Percentiles rank a stretch among this genome's conserved stretches.
These are phyloP conservation scores for Drosophila fungiperda DNA, from an alignment of 2,888 invertebrate species.

Conservation along the genomic window DNA sequence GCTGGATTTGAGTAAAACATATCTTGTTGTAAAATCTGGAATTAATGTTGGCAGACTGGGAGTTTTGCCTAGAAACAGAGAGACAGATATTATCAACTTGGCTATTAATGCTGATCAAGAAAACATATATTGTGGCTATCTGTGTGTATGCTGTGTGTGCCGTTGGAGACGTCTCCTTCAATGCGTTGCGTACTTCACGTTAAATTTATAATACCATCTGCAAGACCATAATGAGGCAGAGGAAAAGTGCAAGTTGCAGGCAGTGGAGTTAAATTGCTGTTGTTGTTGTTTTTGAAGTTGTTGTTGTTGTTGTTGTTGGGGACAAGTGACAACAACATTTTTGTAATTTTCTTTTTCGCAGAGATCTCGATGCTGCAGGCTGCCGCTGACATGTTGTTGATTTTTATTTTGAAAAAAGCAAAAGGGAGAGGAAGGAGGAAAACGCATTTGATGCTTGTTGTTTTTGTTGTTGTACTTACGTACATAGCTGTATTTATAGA, in stretches of 20 bases:
- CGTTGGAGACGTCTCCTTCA: neutral
- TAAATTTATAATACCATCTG: slow-evolving; percentile 1
- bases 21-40: neutral
- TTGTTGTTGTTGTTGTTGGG: slow-evolving; percentile 4
- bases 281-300: neutral
- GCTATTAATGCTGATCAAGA: neutral
- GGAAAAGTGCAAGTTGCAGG: slow-evolving; percentile 10
- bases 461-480: neutral
- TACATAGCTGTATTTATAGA: slow-evolving; percentile 46
- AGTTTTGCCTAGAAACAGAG: neutral
- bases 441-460: slow-evolving; percentile 31
- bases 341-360: slow-evolving; percentile 31
- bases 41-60: neutral
- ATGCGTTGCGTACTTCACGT: slow-evolving; percentile 1
- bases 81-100: neutral
- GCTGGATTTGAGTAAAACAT: neutral
- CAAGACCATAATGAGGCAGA: neutral
- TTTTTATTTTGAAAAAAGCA: slow-evolving; percentile 38
- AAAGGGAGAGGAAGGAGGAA: neutral
- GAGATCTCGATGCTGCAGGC: slow-evolving; percentile 21
- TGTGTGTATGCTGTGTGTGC: neutral
- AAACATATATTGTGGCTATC: neutral
- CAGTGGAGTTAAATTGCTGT: slow-evolving; percentile 1
- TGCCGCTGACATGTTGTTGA: slow-evolving; percentile 40
- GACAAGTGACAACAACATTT: slow-evolving; percentile 59